Evolutionary conservation across 64 coral and sea anemone species (phyloP).

Genomic region (Hydrozoanthus tunicans): DNA sequence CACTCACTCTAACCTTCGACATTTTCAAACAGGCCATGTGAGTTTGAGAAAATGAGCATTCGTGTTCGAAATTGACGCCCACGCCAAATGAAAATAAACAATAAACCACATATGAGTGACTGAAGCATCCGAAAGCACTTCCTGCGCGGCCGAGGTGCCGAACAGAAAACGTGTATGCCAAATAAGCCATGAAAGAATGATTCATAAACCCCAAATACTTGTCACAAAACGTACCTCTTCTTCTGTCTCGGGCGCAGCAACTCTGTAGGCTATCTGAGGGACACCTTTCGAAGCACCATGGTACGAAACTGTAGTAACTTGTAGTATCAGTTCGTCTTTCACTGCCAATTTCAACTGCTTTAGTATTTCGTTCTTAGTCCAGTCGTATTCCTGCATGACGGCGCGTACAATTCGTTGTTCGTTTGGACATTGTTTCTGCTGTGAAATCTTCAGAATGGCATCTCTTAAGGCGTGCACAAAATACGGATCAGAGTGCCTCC

Average conservation of each 20-base stretch:
- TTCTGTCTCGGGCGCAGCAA: conserved; percentile 47
- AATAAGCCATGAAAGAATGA: conserved; percentile 36
- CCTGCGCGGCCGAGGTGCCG: conserved; percentile 14
- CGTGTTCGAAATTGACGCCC: conserved; percentile 22
- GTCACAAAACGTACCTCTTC: conserved; percentile 51
- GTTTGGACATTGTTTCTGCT: conserved; percentile 98
- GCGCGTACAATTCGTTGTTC: conserved; percentile 85
- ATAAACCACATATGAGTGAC: conserved; percentile 28
- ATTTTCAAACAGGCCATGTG: not conserved
- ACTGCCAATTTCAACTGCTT: conserved; percentile 97
- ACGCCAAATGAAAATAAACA: conserved; percentile 53
- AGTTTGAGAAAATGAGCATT: conserved; percentile 24
- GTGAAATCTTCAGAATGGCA: conserved; percentile 75
- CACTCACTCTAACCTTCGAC: not conserved
- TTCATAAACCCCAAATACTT: conserved; percentile 1
- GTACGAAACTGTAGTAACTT: conserved; percentile 82
- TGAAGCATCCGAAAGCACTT: conserved; percentile 33
- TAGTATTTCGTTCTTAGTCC: conserved; percentile 78
- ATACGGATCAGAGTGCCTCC: conserved; percentile 84
- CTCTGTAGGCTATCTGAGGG: conserved; percentile 86
- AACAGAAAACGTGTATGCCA: conserved; percentile 29
- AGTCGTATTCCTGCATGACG: conserved; percentile 86
- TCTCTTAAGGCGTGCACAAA: conserved; percentile 85
- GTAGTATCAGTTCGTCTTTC: conserved; percentile 87
- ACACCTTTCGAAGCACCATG: conserved; percentile 94